These are phyloP conservation scores for Catocala nupta DNA, from an alignment of 2,888 invertebrate species.

Conservation along the genomic window DNA sequence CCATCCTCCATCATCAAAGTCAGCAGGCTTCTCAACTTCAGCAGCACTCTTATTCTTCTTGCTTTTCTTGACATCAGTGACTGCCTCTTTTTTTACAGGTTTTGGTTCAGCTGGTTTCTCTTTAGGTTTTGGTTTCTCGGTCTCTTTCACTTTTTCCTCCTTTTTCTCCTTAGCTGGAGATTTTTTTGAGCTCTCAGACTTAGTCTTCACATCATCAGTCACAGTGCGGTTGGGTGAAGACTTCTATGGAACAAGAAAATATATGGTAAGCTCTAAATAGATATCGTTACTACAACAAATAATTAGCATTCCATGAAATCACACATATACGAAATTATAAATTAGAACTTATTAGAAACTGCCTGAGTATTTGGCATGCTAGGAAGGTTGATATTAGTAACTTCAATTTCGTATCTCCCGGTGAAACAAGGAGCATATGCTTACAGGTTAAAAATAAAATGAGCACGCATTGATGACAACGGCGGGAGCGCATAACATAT, in stretches of 20 bases:
- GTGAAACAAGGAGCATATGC: conserved; percentile 71
- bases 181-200: conserved; percentile 88
- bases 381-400: conserved; percentile 19
- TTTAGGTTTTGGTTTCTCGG: conserved; percentile 82
- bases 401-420: conserved; percentile 56
- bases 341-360: conserved; percentile 33
- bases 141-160: conserved; percentile 86
- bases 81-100: conserved; percentile 77
- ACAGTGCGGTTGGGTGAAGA: conserved; percentile 89
- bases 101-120: conserved; percentile 74
- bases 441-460: conserved; percentile 85
- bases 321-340: conserved; percentile 23
- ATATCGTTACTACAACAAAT: background rate
- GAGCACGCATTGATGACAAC: conserved; percentile 70
- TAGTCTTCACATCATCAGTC: conserved; percentile 86
- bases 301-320: background rate
- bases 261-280: background rate
- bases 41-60: conserved; percentile 87
- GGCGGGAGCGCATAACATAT: conserved; percentile 60
- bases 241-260: conserved; percentile 78
- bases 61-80: conserved; percentile 82
- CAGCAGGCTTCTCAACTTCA: conserved; percentile 89
- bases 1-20: conserved; percentile 92
- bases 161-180: conserved; percentile 86
- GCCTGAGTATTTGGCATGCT: conserved; percentile 10